These are phyloP conservation scores for Willisornis vidua DNA, from an alignment of 2,113 vertebrate genomes.

Conservation along the genomic window DNA sequence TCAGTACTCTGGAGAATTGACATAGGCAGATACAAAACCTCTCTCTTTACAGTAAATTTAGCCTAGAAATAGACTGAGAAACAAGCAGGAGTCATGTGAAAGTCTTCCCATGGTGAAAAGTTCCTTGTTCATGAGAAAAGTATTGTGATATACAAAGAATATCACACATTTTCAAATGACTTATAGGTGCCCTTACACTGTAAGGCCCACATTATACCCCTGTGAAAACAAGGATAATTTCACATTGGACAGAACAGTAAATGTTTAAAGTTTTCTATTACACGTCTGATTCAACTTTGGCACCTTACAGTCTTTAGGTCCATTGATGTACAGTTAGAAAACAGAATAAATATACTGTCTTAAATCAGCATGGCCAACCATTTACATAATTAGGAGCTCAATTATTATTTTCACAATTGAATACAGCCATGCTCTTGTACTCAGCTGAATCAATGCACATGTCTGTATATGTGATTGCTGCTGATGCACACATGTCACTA, in stretches of 20 bases:
- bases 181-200: conserved; percentile 26
- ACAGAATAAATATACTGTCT: neutral
- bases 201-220: conserved; percentile 18
- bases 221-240: conserved; percentile 60
- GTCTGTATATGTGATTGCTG: neutral
- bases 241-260: neutral
- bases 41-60: conserved; percentile 42
- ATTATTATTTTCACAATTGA: conserved; percentile 1
- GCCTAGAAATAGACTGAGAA: neutral
- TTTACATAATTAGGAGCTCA: neutral
- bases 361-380: neutral
- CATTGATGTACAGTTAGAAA: neutral
- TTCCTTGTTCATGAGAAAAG: conserved; percentile 43
- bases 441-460: neutral
- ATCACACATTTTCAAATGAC: conserved; percentile 12
- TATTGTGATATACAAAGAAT: conserved; percentile 15
- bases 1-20: conserved; percentile 54
- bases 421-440: neutral
- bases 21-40: conserved; percentile 13
- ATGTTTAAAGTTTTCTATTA: neutral
- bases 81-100: neutral
- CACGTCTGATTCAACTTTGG: neutral
- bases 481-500: neutral
- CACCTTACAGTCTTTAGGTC: neutral
- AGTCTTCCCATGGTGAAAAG: conserved; percentile 5